Evolutionary conservation across 2,888 invertebrate genomes (phyloP), one percentile per base, ranked within the genome.

Genomic region (Ommatoiulus sabulosus): DNA sequence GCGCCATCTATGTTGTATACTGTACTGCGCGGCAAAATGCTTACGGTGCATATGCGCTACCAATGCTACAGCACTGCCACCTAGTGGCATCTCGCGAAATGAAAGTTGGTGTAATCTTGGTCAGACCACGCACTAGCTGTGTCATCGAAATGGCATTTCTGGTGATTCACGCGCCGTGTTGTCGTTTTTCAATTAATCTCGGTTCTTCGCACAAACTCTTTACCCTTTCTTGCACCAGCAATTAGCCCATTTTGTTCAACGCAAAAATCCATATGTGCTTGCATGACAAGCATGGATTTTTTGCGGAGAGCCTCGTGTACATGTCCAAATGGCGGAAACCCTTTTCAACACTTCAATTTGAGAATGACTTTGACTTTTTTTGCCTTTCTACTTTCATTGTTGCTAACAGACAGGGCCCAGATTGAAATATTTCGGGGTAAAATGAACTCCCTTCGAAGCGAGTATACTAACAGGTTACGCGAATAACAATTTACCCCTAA

Each of bases 301-400:
- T 57, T 57, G 57, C 15, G 10, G 63, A 63, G 20, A 20, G 5
- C 0, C n/a, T 20, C 20, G n/a, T 63, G 20, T 63, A 20, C 63
- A 20, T 20, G 63, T 63, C 63, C 63, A 63, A 63, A 20, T 20
- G 1, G 20, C 63, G 63, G 63, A 63, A 63, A 63, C 63, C 63
- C 63, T 63, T 63, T 63, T 63, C 63, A 63, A 63, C 63, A 20
- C 63, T n/a, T 63, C 63, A 63, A 20, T 63, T 63, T 63, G 10
- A 8, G 63, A 63, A 63, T 63, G 63, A 63, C 63, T 63, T 63
- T 63, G 63, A 63, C 63, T 57, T 63, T 52, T n/a, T 63, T 63
- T 63, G 20, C 63, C 63, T 63, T 63, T 20, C 63, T 63, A 35
- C 63, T n/a, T 63, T n/a, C 63, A n/a, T 63, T 63, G 63, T 20